phyloP scores from a whole-genome alignment of 2,113 vertebrate species.

The Calypte anna region DNA sequence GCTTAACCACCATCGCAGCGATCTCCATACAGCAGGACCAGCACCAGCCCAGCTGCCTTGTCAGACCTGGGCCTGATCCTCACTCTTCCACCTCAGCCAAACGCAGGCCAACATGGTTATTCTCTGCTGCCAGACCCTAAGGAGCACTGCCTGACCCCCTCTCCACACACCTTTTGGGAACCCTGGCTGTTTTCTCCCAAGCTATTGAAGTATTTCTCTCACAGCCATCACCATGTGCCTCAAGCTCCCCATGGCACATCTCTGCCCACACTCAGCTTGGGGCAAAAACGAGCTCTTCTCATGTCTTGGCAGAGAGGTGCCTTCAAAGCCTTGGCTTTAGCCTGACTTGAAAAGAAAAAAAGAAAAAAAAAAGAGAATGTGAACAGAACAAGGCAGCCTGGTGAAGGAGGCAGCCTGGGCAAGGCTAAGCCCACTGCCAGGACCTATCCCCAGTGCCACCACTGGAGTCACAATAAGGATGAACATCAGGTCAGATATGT shows the following conservation, averaged over 20 bases:
- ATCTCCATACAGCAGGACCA: rapidly evolving
- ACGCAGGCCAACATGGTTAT: rapidly evolving
- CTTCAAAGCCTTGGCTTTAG: not conserved
- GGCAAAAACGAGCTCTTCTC: not conserved
- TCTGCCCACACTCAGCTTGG: not conserved
- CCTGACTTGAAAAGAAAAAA: not conserved
- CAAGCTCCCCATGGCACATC: rapidly evolving
- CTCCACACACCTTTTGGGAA: not conserved
- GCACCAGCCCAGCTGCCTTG: not conserved
- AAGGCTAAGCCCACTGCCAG: not conserved
- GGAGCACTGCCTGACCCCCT: not conserved
- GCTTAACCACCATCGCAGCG: not conserved
- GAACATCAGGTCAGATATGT: not conserved
- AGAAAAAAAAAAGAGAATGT: not conserved
- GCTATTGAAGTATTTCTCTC: not conserved
- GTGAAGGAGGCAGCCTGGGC: not conserved
- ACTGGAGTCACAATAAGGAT: not conserved
- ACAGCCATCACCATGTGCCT: not conserved
- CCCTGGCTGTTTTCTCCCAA: not conserved
- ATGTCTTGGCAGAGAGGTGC: not conserved
- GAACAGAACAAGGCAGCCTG: not conserved
- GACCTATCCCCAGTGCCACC: not conserved
- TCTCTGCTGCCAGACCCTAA: not conserved
- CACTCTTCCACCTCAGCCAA: not conserved
- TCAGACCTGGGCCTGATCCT: not conserved